These are phyloP conservation scores for Lacerta agilis DNA, from an alignment of 2,797 vertebrate genomes.

Conservation along the genomic window DNA sequence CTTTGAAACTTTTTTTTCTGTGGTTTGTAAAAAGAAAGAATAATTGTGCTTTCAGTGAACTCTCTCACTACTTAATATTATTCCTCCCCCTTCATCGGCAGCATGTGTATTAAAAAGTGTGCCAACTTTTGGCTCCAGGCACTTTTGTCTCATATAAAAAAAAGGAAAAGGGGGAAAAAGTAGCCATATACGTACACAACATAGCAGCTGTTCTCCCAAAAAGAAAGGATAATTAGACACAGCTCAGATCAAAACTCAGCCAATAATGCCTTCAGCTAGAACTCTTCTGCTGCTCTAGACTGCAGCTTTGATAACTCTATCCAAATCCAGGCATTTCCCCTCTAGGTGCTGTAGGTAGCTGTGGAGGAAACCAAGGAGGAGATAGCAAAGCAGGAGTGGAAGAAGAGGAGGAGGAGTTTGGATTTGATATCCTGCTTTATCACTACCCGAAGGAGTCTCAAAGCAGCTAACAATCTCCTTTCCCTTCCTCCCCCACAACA, in stretches of 20 bases:
- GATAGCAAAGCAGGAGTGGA: background rate
- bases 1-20: background rate
- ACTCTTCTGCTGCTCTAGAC: background rate
- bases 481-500: too few species aligned
- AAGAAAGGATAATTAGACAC: slow-evolving; percentile 3
- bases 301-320: background rate
- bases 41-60: background rate
- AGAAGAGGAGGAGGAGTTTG: background rate
- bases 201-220: background rate
- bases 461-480: too few species aligned
- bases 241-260: slow-evolving; percentile 31
- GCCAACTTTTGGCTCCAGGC: background rate
- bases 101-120: background rate
- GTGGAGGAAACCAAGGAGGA: accelerated
- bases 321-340: background rate
- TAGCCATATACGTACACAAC: background rate
- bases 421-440: too few species aligned
- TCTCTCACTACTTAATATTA: background rate
- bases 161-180: background rate
- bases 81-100: background rate
- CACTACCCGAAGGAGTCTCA: too few species aligned
- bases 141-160: slow-evolving; percentile 1
- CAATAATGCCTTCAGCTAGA: background rate
- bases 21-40: background rate
- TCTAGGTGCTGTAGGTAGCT: background rate